Evolutionary conservation across 2,113 vertebrate genomes (phyloP).

Genomic region (Anolis sagrei): DNA sequence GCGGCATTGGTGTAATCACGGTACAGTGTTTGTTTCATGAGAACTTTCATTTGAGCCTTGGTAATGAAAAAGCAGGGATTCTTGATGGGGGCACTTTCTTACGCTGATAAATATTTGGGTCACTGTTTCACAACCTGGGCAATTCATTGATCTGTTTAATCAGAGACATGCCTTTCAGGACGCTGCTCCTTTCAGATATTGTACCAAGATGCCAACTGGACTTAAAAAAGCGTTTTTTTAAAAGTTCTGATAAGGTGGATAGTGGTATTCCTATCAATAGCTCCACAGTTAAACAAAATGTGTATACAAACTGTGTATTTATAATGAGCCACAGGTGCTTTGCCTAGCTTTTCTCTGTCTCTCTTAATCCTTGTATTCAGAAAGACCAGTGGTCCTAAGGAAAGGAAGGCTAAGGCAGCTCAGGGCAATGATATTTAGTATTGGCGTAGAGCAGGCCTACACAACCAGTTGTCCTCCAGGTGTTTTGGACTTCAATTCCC

Average conservation of each 20-base stretch:
- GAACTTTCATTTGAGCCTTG: neutral
- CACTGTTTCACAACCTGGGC: neutral
- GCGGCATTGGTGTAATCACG: constrained; percentile 87
- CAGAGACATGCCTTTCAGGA: neutral
- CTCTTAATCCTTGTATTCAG: neutral
- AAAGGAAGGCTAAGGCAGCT: neutral
- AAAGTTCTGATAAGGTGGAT: neutral
- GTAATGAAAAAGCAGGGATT: neutral
- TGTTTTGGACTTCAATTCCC: too few relatives aligned
- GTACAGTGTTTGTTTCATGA: constrained; percentile 69
- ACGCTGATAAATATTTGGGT: neutral
- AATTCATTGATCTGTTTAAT: neutral
- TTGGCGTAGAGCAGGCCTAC: neutral
- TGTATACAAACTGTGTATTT: neutral
- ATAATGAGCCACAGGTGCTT: neutral
- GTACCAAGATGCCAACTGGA: too few relatives aligned
- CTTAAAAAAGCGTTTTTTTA: too few relatives aligned
- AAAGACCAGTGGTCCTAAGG: neutral
- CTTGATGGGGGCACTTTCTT: neutral
- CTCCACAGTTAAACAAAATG: neutral
- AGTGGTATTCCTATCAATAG: neutral
- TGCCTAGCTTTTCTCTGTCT: neutral
- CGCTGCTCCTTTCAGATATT: too few relatives aligned
- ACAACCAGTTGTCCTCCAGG: too few relatives aligned
- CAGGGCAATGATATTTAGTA: neutral